Conservation (phyloP, 2,888 invertebrate species). For the Patella caerulea region DNA sequence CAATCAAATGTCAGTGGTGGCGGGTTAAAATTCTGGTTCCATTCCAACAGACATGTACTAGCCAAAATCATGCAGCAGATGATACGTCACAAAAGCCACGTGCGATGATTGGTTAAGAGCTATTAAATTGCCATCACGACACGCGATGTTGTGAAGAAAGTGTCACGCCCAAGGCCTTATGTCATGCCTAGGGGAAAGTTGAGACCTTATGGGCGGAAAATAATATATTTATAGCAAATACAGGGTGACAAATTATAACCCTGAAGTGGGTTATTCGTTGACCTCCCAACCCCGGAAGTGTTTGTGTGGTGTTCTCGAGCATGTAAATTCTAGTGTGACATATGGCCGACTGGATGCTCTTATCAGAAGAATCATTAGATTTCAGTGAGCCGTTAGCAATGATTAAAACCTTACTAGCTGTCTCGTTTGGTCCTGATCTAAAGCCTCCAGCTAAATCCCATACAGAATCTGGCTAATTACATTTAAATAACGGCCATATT, state of each 20-base stretch:
- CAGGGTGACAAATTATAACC: slow-evolving; percentile 13
- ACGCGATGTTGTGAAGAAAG: background rate
- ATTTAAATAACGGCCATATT: too few relatives aligned
- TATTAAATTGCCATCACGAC: slow-evolving; percentile 6
- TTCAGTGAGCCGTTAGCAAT: too few relatives aligned
- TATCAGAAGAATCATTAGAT: background rate
- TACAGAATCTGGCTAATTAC: too few relatives aligned
- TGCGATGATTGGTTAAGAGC: slow-evolving; percentile 5
- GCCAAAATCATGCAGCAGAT: background rate
- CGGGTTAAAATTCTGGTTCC: background rate
- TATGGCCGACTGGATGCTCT: slow-evolving; percentile 15
- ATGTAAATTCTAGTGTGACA: slow-evolving; percentile 13
- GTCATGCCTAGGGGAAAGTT: background rate
- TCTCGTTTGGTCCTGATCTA: too few relatives aligned
- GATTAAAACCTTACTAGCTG: too few relatives aligned
- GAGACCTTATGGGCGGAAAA: background rate
- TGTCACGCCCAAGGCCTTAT: background rate
- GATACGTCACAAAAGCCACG: background rate
- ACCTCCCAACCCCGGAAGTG: slow-evolving; percentile 3
- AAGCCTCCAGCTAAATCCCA: too few relatives aligned
- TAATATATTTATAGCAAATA: slow-evolving; percentile 19
- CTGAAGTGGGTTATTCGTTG: background rate
- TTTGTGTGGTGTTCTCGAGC: slow-evolving; percentile 7
- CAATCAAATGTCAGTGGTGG: background rate
- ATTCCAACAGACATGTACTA: slow-evolving; percentile 2